Conservation (phyloP, 2,888 invertebrate genomes). For the Venustoraphidia nigricollis region DNA sequence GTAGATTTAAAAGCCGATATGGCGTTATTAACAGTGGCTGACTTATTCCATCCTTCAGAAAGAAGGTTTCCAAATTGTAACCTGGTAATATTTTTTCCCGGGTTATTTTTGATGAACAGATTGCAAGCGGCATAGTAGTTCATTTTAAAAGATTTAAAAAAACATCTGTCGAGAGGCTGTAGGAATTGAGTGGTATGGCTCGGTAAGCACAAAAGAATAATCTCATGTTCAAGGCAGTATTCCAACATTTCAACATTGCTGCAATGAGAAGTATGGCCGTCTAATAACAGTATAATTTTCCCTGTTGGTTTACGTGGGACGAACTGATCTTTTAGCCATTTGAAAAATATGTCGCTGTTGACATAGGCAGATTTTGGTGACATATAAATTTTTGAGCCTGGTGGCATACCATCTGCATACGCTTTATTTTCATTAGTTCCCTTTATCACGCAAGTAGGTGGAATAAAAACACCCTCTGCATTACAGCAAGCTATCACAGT, state of each 20-base stretch:
- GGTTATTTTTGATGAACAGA: conserved; percentile 7
- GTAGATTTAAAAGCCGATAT: conserved; percentile 12
- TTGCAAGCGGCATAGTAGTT: conserved; percentile 7
- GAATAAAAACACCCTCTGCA: too few species aligned
- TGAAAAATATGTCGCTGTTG: too few species aligned
- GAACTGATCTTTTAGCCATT: conserved; percentile 5
- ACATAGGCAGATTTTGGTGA: too few species aligned
- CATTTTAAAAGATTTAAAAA: conserved; percentile 8
- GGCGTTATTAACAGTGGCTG: conserved; percentile 12
- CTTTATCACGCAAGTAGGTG: too few species aligned
- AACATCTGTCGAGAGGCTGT: conserved; percentile 9
- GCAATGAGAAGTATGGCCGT: conserved; percentile 10
- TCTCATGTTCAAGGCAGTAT: conserved; percentile 6
- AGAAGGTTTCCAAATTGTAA: conserved; percentile 12
- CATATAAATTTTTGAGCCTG: too few species aligned
- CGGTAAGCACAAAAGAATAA: conserved; percentile 9
- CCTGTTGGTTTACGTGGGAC: conserved; percentile 8
- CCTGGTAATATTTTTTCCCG: conserved; percentile 6
- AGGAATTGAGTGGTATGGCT: conserved; percentile 10
- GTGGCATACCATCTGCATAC: too few species aligned
- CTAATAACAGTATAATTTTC: conserved; percentile 7
- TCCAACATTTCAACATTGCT: conserved; percentile 7
- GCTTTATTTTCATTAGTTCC: too few species aligned
- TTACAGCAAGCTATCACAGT: too few species aligned
- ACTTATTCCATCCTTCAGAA: conserved; percentile 10